Evolutionary conservation across 1,140 invertebrate species (phyloP).

Genomic region (Pomacea maculata): DNA sequence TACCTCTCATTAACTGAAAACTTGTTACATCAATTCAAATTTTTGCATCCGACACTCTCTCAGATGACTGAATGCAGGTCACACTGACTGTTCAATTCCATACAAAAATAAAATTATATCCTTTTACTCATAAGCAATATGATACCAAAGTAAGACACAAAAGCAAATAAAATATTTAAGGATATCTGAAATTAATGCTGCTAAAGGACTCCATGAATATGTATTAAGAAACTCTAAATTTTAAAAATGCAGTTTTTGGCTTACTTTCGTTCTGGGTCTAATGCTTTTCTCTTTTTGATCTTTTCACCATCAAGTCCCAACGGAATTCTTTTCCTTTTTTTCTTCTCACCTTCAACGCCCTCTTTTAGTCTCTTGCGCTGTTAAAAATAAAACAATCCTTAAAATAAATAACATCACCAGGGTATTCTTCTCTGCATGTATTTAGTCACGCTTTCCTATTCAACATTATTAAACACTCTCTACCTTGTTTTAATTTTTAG

Average conservation of each 20-base stretch:
- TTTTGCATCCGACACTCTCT: neutral
- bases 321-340: constrained; percentile 55
- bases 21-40: neutral
- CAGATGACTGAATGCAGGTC: neutral
- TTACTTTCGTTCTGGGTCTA: constrained; percentile 34
- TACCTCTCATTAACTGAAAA: neutral
- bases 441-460: neutral
- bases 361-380: constrained; percentile 57
- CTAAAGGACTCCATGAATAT: neutral
- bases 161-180: no score
- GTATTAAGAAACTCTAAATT: neutral
- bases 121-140: no score
- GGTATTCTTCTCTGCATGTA: neutral
- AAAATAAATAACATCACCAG: neutral
- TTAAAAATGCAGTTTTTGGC: neutral
- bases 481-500: neutral
- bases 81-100: neutral
- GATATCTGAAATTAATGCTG: no score
- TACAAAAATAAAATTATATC: no score
- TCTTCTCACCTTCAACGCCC: constrained; percentile 46
- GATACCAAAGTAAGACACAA: no score
- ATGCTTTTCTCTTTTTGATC: constrained; percentile 56
- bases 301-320: constrained; percentile 53
- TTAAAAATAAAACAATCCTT: constrained; percentile 6
- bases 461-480: neutral